These are phyloP conservation scores for Chrysochloris asiatica DNA, from an alignment of 2,113 vertebrate species.

Conservation along the genomic window DNA sequence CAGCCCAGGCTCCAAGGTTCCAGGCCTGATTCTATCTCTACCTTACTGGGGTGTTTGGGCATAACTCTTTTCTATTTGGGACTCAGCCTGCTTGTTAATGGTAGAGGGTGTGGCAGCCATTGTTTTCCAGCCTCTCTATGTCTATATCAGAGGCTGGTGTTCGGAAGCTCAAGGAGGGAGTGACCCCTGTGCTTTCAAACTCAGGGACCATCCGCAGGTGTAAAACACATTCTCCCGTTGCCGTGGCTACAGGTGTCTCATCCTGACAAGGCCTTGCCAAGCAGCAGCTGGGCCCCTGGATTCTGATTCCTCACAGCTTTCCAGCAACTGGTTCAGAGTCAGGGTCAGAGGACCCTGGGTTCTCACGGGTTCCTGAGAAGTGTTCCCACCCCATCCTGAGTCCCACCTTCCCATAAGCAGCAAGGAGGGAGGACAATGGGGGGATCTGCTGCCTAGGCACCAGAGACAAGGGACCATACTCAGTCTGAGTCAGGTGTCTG, in stretches of 20 bases:
- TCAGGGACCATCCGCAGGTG: neutral
- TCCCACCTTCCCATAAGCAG: neutral
- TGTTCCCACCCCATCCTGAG: fast-evolving
- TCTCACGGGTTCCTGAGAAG: fast-evolving
- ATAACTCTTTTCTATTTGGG: neutral
- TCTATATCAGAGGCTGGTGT: neutral
- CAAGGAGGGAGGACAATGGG: neutral
- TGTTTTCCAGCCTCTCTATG: neutral
- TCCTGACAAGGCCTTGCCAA: neutral
- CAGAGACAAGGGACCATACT: neutral
- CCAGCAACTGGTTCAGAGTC: neutral
- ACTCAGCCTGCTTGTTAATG: neutral
- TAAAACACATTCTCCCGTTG: slow-evolving; percentile 37
- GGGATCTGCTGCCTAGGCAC: neutral
- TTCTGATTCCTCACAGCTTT: neutral
- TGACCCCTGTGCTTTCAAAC: neutral
- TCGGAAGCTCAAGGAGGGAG: neutral
- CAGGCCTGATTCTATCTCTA: neutral
- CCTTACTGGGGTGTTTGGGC: neutral
- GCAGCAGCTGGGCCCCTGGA: neutral
- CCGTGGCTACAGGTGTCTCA: slow-evolving; percentile 53
- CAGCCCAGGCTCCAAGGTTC: neutral
- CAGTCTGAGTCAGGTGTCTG: too few relatives aligned
- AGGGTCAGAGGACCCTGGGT: neutral
- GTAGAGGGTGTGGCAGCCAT: neutral